Conservation (phyloP, 1,140 invertebrate genomes). For the Dreissena rostriformis region DNA sequence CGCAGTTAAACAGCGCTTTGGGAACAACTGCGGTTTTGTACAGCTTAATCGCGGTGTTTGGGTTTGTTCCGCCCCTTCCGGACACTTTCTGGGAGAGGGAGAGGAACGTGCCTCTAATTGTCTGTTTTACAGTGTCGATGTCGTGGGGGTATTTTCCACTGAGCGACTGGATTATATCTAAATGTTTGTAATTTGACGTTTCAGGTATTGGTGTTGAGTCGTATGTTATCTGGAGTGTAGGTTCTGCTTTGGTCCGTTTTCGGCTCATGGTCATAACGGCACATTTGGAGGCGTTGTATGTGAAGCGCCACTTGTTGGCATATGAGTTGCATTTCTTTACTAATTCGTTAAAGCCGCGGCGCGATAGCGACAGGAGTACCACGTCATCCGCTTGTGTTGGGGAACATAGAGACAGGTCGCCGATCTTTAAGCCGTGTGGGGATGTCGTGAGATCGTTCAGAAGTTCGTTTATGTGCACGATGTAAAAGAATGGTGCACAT, state of each 20-base stretch:
- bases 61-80: background rate
- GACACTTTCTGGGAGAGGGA: background rate
- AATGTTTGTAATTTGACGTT: too few species aligned
- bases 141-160: background rate
- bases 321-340: background rate
- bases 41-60: background rate
- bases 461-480: background rate
- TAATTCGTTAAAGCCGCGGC: background rate
- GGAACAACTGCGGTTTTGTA: background rate
- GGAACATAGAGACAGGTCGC: background rate
- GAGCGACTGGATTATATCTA: background rate
- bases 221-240: too few species aligned
- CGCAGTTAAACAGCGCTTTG: background rate
- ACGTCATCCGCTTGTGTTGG: conserved; percentile 12
- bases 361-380: conserved; percentile 1
- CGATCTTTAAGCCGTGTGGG: background rate
- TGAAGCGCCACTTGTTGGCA: conserved; percentile 13
- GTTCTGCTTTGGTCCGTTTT: too few species aligned
- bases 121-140: too few species aligned
- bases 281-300: background rate
- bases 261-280: too few species aligned
- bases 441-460: background rate
- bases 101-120: background rate
- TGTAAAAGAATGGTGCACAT: conserved; percentile 4
- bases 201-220: too few species aligned